Conservation (phyloP, 2,888 invertebrate species). For the Lacanobia wlatinum region DNA sequence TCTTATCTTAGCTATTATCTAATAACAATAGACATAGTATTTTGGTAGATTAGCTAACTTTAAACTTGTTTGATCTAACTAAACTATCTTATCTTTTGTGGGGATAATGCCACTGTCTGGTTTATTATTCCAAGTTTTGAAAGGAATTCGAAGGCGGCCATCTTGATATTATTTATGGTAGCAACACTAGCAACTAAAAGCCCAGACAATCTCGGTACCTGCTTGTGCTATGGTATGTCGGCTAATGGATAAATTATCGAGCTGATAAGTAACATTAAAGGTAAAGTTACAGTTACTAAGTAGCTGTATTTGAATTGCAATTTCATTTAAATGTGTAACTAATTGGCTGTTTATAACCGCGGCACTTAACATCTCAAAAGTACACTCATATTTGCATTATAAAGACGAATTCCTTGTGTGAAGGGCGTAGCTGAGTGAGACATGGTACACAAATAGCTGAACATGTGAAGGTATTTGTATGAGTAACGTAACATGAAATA, state of each 20-base stretch:
- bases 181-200: conserved; percentile 22
- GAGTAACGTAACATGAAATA: conserved; percentile 10
- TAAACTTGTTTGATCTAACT: conserved; percentile 38
- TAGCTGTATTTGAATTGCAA: conserved; percentile 5
- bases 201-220: conserved; percentile 42
- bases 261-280: background rate
- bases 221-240: conserved; percentile 28
- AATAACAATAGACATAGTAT: conserved; percentile 42
- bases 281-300: background rate
- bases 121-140: conserved; percentile 31
- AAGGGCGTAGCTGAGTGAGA: conserved; percentile 23
- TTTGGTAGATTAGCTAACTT: conserved; percentile 47
- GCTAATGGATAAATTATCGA: conserved; percentile 34
- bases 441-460: background rate
- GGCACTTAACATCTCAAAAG: conserved; percentile 3
- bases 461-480: background rate
- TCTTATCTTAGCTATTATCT: conserved; percentile 46
- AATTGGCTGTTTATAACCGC: conserved; percentile 13
- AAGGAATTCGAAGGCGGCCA: conserved; percentile 34
- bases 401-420: conserved; percentile 7
- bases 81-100: conserved; percentile 47
- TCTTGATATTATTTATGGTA: conserved; percentile 40
- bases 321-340: conserved; percentile 14
- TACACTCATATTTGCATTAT: conserved; percentile 31
- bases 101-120: conserved; percentile 21